These are phyloP conservation scores for Thera obeliscata DNA, from an alignment of 2,888 invertebrate genomes.

Conservation along the genomic window DNA sequence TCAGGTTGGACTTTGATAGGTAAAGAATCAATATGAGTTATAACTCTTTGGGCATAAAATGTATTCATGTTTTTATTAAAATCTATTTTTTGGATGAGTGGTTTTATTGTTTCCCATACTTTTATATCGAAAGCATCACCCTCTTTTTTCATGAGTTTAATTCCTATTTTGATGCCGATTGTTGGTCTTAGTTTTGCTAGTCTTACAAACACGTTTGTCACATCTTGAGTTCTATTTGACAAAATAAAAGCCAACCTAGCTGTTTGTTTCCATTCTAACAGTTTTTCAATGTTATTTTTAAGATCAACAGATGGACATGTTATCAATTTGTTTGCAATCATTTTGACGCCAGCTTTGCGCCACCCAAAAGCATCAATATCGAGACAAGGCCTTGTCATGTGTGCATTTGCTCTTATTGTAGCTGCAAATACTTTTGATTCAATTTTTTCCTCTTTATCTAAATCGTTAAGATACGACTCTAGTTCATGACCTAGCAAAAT, in stretches of 20 bases:
- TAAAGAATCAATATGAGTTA: slow-evolving; percentile 39
- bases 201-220: slow-evolving; percentile 41
- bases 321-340: slow-evolving; percentile 54
- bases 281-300: slow-evolving; percentile 42
- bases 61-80: slow-evolving; percentile 26
- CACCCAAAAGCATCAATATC: slow-evolving; percentile 53
- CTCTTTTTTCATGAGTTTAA: slow-evolving; percentile 44
- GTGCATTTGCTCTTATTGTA: slow-evolving; percentile 55
- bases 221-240: slow-evolving; percentile 46
- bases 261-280: slow-evolving; percentile 53
- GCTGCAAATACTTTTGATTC: slow-evolving; percentile 43
- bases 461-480: slow-evolving; percentile 32
- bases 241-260: slow-evolving; percentile 53
- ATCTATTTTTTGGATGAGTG: slow-evolving; percentile 47
- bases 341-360: slow-evolving; percentile 56
- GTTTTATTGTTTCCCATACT: slow-evolving; percentile 59
- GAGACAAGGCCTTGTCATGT: slow-evolving; percentile 52
- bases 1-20: slow-evolving; percentile 52
- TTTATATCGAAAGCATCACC: slow-evolving; percentile 41
- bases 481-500: slow-evolving; percentile 37
- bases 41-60: slow-evolving; percentile 12
- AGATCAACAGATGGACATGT: slow-evolving; percentile 47
- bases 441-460: slow-evolving; percentile 35
- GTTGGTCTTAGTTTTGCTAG: slow-evolving; percentile 50
- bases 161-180: slow-evolving; percentile 51